Percentiles rank a stretch among this genome's conserved stretches.
These are phyloP conservation scores for Drosophila gunungcola DNA, from an alignment of 1,140 invertebrate species.

Conservation along the genomic window DNA sequence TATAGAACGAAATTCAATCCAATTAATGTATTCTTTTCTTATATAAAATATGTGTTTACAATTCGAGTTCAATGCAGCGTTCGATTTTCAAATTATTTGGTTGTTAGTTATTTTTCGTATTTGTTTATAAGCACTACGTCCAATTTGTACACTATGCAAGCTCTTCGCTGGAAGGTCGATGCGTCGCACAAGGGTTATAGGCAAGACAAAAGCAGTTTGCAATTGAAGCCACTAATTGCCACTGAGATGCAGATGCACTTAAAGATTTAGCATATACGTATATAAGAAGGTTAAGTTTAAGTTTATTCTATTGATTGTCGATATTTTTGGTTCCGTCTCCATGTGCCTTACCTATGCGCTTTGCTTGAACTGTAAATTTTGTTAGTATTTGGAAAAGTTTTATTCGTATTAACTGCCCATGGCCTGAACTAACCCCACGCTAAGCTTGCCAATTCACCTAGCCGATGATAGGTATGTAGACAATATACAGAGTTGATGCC, in stretches of 20 bases:
- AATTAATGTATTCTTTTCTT: slow-evolving; percentile 61
- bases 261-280: slow-evolving; percentile 28
- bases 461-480: slow-evolving; percentile 18
- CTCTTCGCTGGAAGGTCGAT: slow-evolving; percentile 64
- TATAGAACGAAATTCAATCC: slow-evolving; percentile 84
- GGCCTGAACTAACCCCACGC: slow-evolving; percentile 21
- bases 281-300: slow-evolving; percentile 6
- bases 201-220: slow-evolving; percentile 71
- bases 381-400: slow-evolving; percentile 13
- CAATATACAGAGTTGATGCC: slow-evolving; percentile 18
- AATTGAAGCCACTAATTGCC: slow-evolving; percentile 54
- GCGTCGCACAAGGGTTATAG: slow-evolving; percentile 46
- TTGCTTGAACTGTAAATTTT: slow-evolving; percentile 39
- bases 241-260: slow-evolving; percentile 48
- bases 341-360: slow-evolving; percentile 43
- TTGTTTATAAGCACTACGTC: slow-evolving; percentile 65
- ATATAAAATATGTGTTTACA: slow-evolving; percentile 62
- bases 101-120: slow-evolving; percentile 21
- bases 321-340: slow-evolving; percentile 10
- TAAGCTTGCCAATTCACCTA: slow-evolving; percentile 35
- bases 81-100: slow-evolving; percentile 46
- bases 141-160: slow-evolving; percentile 67
- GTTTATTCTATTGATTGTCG: not conserved
- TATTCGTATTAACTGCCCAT: slow-evolving; percentile 4
- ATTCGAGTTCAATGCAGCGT: slow-evolving; percentile 61